Evolutionary conservation across 2,113 vertebrate species (phyloP).

Genomic region (Passerina amoena): DNA sequence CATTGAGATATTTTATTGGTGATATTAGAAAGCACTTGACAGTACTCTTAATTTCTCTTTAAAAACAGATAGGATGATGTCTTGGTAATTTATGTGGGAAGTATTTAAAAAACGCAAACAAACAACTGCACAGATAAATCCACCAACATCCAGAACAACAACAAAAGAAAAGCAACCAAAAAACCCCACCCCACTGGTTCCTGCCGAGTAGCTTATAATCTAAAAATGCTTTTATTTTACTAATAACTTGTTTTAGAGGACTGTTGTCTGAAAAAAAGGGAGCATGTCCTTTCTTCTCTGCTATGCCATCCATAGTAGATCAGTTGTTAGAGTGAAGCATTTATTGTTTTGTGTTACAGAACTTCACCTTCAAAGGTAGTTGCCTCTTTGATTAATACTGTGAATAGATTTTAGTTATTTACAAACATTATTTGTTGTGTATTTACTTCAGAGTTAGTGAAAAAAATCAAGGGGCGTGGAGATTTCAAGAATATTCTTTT

Average conservation of each 20-base stretch:
- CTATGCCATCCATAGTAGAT: not conserved
- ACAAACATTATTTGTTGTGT: not conserved
- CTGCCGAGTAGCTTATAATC: not conserved
- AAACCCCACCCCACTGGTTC: rapidly evolving
- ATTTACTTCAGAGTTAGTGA: not conserved
- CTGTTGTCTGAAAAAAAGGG: not conserved
- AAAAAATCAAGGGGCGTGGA: not conserved
- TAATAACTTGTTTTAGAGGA: not conserved
- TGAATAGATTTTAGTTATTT: not conserved
- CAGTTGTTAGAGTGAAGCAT: not conserved
- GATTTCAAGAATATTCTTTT: not conserved
- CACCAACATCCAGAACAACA: not conserved
- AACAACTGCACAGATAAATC: not conserved
- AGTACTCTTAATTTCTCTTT: not conserved
- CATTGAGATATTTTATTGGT: not conserved
- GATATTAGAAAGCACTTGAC: not conserved
- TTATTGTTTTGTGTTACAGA: not conserved
- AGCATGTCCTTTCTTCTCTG: not conserved
- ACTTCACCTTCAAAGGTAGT: not conserved
- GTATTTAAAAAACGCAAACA: not conserved
- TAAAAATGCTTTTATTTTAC: not conserved
- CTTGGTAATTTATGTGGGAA: not conserved
- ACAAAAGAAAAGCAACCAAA: not conserved
- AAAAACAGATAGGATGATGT: not conserved
- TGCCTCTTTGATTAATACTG: not conserved